phyloP scores from a whole-genome alignment of 2,113 vertebrate species.

The Amblyornis subalaris region DNA sequence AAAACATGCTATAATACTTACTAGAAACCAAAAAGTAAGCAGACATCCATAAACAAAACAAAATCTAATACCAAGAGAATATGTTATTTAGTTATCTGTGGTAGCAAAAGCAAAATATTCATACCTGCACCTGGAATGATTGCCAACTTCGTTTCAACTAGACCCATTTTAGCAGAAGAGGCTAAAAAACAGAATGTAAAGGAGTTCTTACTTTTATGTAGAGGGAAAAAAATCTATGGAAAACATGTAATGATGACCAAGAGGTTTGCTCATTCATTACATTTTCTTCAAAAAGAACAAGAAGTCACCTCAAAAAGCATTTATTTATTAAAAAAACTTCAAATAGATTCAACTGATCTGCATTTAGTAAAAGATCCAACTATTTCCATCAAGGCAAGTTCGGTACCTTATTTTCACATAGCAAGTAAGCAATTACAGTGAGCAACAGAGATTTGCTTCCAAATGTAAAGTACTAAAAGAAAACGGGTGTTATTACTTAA shows the following conservation, averaged over 20 bases:
- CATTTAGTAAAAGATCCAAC: not conserved
- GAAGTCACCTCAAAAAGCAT: not conserved
- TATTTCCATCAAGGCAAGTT: not conserved
- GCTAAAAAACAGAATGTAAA: conserved; percentile 70
- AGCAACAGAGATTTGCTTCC: not conserved
- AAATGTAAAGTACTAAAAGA: not conserved
- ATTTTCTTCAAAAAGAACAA: not conserved
- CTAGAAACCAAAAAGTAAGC: not conserved
- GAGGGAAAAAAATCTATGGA: not conserved
- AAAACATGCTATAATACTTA: not conserved
- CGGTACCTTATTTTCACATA: not conserved
- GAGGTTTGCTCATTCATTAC: not conserved
- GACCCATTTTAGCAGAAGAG: conserved; percentile 90
- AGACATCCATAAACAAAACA: not conserved
- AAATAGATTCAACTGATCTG: not conserved
- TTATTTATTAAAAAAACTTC: not conserved
- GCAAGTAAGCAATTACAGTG: not conserved
- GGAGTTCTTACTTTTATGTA: not conserved
- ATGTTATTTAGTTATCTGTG: not conserved
- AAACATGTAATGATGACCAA: not conserved
- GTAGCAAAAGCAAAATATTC: conserved; percentile 3
- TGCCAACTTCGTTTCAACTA: conserved; percentile 93
- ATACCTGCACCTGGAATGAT: conserved; percentile 96
- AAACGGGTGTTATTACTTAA: not conserved
- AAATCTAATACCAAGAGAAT: not conserved